A percentile compares a stretch with the other conserved stretches of the same genome.
Evolutionary conservation across 2,113 vertebrate species (phyloP).

Genomic region (Crypturellus undulatus): DNA sequence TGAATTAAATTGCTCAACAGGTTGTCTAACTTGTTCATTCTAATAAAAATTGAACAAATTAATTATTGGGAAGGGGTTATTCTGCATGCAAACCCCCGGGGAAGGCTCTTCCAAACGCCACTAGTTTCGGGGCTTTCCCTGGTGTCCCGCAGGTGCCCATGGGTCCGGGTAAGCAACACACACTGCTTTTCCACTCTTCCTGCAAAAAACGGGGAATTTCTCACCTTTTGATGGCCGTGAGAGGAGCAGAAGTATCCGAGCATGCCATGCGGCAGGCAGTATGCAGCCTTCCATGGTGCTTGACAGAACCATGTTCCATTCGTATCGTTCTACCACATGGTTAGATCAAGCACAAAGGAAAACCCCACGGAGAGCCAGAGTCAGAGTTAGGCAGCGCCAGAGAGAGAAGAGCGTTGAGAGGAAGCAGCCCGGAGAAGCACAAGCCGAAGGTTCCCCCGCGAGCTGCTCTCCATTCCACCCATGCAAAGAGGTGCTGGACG

Average conservation of each 20-base stretch:
- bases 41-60: conserved; percentile 43
- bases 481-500: conserved; percentile 72
- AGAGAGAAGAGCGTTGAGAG: conserved; percentile 91
- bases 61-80: conserved; percentile 47
- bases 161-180: conserved; percentile 3
- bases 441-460: conserved; percentile 81
- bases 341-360: conserved; percentile 99
- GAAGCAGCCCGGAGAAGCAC: conserved; percentile 84
- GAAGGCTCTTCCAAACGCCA: not conserved
- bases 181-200: not conserved
- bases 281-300: conserved; percentile 99
- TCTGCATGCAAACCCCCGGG: conserved; percentile 52
- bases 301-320: conserved; percentile 99
- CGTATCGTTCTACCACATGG: conserved; percentile 99
- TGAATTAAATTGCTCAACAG: not conserved
- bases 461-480: conserved; percentile 74
- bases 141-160: not conserved
- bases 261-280: conserved; percentile 92
- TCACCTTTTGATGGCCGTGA: conserved; percentile 80
- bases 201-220: conserved; percentile 52
- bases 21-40: not conserved
- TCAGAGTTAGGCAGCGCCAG: conserved; percentile 86
- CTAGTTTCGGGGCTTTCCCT: not conserved
- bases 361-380: conserved; percentile 90
- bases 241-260: conserved; percentile 83